Conservation (phyloP, 2,113 vertebrate species). For the Cyrtonyx montezumae region DNA sequence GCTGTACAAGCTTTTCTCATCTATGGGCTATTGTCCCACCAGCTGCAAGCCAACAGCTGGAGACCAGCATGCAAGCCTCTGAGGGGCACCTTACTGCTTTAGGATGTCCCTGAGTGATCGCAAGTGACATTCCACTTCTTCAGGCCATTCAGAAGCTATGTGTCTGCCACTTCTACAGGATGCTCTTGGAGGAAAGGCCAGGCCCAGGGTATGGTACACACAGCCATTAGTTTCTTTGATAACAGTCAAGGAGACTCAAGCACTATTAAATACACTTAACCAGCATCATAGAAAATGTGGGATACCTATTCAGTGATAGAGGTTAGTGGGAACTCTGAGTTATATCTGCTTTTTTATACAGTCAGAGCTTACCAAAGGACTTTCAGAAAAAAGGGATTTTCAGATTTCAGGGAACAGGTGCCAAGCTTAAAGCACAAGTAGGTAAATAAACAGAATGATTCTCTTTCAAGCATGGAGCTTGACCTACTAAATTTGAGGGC, state of each 20-base stretch:
- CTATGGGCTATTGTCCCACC: background rate
- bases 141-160: background rate
- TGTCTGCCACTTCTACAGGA: background rate
- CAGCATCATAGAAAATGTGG: background rate
- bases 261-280: background rate
- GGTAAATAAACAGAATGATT: background rate
- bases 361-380: background rate
- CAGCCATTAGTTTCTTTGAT: background rate
- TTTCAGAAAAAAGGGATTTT: conserved; percentile 6
- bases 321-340: background rate
- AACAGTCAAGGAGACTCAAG: background rate
- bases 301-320: background rate
- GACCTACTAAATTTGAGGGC: background rate
- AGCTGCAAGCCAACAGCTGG: background rate
- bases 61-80: background rate
- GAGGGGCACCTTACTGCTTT: background rate
- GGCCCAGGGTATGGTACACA: background rate
- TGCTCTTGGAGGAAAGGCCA: background rate
- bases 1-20: background rate
- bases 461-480: background rate
- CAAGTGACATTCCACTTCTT: background rate
- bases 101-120: background rate
- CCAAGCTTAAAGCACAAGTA: background rate
- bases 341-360: background rate
- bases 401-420: background rate